Evolutionary conservation across 2,888 invertebrate species (phyloP), one percentile per base, ranked within the genome.

Genomic region (Odontocerum albicorne): DNA sequence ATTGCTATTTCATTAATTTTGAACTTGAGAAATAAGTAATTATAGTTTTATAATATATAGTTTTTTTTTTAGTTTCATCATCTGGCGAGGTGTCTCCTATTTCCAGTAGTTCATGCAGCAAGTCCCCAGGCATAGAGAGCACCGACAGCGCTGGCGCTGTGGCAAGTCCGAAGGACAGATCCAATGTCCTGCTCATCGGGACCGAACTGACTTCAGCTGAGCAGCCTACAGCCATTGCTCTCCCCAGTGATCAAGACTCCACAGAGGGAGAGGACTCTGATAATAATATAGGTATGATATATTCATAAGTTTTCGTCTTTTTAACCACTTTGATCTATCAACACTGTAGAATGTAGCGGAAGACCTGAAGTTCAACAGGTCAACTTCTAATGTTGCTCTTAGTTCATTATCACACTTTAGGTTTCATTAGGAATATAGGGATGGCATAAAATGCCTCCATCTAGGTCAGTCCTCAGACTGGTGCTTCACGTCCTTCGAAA

Each of bases 261-360:
- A 90, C 90, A 0, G 90, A 88, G 55, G 90, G 90, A 0, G 91
- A 90, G 65, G 88, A 88, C 33, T 80, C 80, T 2, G 87, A 87
- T 55, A 78, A 80, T 70, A 65, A n/a, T n/a, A n/a, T n/a, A n/a
- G n/a, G n/a, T n/a, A n/a, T n/a, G n/a, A n/a, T n/a, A n/a, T n/a
- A n/a, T n/a, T n/a, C n/a, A n/a, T n/a, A n/a, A n/a, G n/a, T n/a
- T n/a, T n/a, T n/a, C n/a, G n/a, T n/a, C n/a, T n/a, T n/a, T n/a
- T n/a, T n/a, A n/a, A n/a, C n/a, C n/a, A n/a, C n/a, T n/a, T n/a
- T n/a, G n/a, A n/a, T n/a, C n/a, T n/a, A n/a, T n/a, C n/a, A n/a
- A n/a, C n/a, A n/a, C n/a, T n/a, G n/a, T n/a, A n/a, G n/a, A n/a
- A n/a, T n/a, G n/a, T n/a, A n/a, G n/a, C n/a, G n/a, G n/a, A n/a